Percentiles rank a stretch among this genome's conserved stretches.
Conservation (phyloP, 1,140 invertebrate species). For the Calliphora vicina region DNA sequence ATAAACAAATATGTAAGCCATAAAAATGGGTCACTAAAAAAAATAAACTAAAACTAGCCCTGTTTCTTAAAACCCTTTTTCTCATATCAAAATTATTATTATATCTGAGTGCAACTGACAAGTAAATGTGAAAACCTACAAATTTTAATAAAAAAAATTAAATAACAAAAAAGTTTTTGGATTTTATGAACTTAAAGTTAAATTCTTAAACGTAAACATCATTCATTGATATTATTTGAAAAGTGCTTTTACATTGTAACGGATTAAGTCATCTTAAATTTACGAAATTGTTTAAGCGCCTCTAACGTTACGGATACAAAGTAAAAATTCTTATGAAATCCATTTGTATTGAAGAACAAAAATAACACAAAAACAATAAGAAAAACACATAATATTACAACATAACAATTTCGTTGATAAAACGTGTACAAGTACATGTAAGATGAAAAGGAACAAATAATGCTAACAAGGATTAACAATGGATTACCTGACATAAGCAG, state of each 20-base stretch:
- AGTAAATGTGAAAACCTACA: not conserved
- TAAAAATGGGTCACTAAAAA: slow-evolving; percentile 28
- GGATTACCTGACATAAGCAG: slow-evolving; percentile 35
- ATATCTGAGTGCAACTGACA: too few relatives aligned
- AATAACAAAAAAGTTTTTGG: not conserved
- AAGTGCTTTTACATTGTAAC: not conserved
- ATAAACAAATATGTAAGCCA: slow-evolving; percentile 7
- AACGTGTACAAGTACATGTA: slow-evolving; percentile 18
- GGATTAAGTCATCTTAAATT: not conserved
- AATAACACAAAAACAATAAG: not conserved
- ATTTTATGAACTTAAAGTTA: not conserved
- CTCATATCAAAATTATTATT: too few relatives aligned
- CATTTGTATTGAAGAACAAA: not conserved
- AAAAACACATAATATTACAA: not conserved
- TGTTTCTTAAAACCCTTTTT: too few relatives aligned
- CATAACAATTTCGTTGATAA: slow-evolving; percentile 21
- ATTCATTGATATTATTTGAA: too few relatives aligned
- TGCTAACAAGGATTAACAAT: slow-evolving; percentile 37
- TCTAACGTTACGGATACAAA: not conserved
- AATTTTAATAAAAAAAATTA: not conserved
- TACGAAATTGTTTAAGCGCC: not conserved
- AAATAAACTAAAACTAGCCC: not conserved
- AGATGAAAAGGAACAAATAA: slow-evolving; percentile 20
- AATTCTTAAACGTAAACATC: not conserved
- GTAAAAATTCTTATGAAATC: not conserved